Base-by-base conservation (phyloP, 2,797 vertebrate species). In the Calcarius lapponicus region DNA sequence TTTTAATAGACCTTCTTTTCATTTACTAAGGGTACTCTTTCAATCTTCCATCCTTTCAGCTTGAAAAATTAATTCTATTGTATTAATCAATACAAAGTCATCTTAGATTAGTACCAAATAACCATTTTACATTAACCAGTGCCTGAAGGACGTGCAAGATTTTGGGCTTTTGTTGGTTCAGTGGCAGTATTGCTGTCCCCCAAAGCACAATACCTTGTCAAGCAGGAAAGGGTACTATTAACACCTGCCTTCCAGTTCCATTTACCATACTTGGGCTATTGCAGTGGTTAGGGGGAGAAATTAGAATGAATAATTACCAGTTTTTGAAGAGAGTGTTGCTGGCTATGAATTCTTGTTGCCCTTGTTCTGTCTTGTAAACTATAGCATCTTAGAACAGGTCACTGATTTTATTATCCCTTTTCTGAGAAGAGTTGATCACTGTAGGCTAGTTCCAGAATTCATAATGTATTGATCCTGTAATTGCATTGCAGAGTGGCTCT, bases 311-410 rank as follows among this genome's bases (percentile, higher is more conserved):
- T 84, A 91, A 91, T 91, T 71, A 76, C 48, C 25, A 19, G 48
- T 66, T 93, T 92, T 86, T 90, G 61, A 81, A 70, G 40, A 80
- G n/a, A n/a, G 17, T 91, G 48, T 92, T 87, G 62, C 85, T 91
- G 62, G 56, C 87, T 88, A 7, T 88, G 89, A 88, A 62, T 94
- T 84, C 64, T 50, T 86, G 48, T 84, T 96, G 91, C 53, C 80
- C 71, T 93, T 81, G 40, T 93, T 91, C 87, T 92, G 51, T 86
- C 85, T 90, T 92, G 88, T 69, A 92, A 90, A 58, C 60, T 75
- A 40, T 79, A 47, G 53, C 69, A 60, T 80, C 75, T 80, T 73
- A 80, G 71, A 93, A 45, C 91, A 93, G 79, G 86, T 91, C 84
- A 47, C 17, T 61, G 88, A 87, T 95, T 91, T 92, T 80, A 74